Percentiles rank a stretch among this genome's conserved stretches.
Evolutionary conservation across 2,113 vertebrate species (phyloP).

Genomic region (Carettochelys insculpta): DNA sequence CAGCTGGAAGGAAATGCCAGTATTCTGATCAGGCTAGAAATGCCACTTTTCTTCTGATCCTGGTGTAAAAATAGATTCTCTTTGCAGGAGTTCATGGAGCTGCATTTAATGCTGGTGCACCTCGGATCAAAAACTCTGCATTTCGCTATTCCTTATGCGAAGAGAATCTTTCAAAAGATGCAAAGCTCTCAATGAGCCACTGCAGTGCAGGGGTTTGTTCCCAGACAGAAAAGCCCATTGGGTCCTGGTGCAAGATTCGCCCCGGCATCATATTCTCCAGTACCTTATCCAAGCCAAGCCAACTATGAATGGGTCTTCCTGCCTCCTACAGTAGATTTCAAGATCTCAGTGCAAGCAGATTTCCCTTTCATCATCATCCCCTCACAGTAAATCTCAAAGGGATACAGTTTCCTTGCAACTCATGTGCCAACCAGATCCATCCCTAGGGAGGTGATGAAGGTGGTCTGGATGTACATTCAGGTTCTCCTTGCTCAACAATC

Average conservation of each 20-base stretch:
- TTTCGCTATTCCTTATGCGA: not conserved
- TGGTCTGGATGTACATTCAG: no score
- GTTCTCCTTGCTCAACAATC: no score
- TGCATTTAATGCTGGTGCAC: not conserved
- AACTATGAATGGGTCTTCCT: not conserved
- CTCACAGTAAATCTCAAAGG: not conserved
- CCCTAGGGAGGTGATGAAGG: not conserved
- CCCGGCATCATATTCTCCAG: not conserved
- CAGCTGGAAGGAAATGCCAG: no score
- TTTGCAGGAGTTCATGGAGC: not conserved
- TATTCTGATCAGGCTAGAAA: no score
- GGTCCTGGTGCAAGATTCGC: not conserved
- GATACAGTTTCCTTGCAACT: not conserved
- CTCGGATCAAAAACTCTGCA: not conserved
- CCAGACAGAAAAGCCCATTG: no score
- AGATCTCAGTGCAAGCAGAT: not conserved
- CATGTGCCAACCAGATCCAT: not conserved
- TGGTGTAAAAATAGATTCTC: not conserved
- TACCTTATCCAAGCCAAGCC: not conserved
- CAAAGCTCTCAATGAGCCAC: not conserved
- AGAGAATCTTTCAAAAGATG: not conserved
- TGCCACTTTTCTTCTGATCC: no score
- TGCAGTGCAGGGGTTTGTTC: not conserved
- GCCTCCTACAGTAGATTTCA: fast-evolving
- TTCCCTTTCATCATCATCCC: not conserved